A percentile compares a stretch with the other conserved stretches of the same genome.
Conservation (phyloP, 2,113 vertebrate genomes). For the Aviceda subcristata region DNA sequence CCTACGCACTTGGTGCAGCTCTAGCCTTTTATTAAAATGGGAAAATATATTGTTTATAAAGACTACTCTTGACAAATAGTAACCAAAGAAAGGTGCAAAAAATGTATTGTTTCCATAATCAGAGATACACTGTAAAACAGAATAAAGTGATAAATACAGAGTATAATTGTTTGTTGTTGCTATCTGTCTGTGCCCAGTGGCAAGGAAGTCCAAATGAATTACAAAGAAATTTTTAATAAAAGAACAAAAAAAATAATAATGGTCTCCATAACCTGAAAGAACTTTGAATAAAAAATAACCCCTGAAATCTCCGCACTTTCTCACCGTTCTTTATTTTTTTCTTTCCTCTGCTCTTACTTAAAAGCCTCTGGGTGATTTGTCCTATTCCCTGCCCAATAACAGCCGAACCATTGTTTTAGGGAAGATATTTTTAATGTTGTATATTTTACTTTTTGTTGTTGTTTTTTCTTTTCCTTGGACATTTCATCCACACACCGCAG, state of each 20-base stretch:
- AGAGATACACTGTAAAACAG: conserved; percentile 37
- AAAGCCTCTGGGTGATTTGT: conserved; percentile 61
- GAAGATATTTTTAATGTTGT: conserved; percentile 51
- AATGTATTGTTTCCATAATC: conserved; percentile 74
- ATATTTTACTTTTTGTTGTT: conserved; percentile 36
- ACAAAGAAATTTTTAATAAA: conserved; percentile 71
- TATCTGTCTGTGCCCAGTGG: conserved; percentile 63
- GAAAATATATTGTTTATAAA: conserved; percentile 75
- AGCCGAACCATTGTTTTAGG: conserved; percentile 33
- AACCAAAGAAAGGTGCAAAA: conserved; percentile 64
- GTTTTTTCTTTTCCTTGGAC: conserved; percentile 22
- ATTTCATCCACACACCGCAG: conserved; percentile 21
- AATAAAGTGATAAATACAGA: conserved; percentile 70
- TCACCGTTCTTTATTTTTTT: not conserved
- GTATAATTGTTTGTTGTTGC: conserved; percentile 58
- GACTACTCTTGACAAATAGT: conserved; percentile 53
- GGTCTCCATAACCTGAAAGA: conserved; percentile 42
- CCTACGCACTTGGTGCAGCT: conserved; percentile 32
- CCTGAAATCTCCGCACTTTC: conserved; percentile 10
- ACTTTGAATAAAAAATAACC: conserved; percentile 56
- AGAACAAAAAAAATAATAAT: conserved; percentile 2
- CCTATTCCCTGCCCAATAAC: conserved; percentile 54
- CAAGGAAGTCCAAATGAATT: conserved; percentile 60
- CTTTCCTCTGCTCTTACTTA: conserved; percentile 29
- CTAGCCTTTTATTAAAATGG: conserved; percentile 75